A percentile compares a stretch with the other conserved stretches of the same genome.
Evolutionary conservation across 1,140 invertebrate genomes (phyloP).

Genomic region (Chionoecetes opilio): DNA sequence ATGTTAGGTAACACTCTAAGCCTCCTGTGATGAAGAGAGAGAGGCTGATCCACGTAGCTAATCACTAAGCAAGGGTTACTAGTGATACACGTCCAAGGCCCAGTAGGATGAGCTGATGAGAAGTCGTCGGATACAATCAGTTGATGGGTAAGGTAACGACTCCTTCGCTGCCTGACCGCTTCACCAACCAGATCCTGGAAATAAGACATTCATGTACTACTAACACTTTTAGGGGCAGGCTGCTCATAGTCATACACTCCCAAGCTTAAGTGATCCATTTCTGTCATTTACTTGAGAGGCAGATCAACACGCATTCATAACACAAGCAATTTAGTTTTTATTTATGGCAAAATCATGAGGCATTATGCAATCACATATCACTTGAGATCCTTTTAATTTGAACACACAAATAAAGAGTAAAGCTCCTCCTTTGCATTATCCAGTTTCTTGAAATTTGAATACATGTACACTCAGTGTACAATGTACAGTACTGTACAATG

Average conservation of each 20-base stretch:
- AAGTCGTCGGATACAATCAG: constrained; percentile 56
- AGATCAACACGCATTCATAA: too few relatives aligned
- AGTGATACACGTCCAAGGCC: not conserved
- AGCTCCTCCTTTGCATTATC: too few relatives aligned
- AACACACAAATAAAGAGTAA: too few relatives aligned
- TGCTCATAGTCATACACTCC: not conserved
- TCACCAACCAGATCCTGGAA: constrained; percentile 72
- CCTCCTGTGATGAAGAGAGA: not conserved
- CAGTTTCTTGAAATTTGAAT: too few relatives aligned
- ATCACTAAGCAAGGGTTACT: constrained; percentile 38
- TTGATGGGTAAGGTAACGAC: constrained; percentile 68
- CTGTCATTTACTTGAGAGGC: too few relatives aligned
- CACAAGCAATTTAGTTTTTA: not conserved
- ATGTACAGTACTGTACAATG: too few relatives aligned
- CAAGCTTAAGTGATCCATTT: not conserved
- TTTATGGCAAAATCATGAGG: not conserved
- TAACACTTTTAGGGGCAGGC: too few relatives aligned
- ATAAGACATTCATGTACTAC: constrained; percentile 53
- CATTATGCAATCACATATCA: not conserved
- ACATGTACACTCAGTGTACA: too few relatives aligned
- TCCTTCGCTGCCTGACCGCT: constrained; percentile 67
- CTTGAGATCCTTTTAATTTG: too few relatives aligned
- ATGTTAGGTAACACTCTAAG: constrained; percentile 31
- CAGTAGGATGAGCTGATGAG: constrained; percentile 43
- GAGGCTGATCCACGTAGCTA: not conserved